Evolutionary conservation across 2,888 invertebrate genomes (phyloP).

Genomic region (Xylota segnis): DNA sequence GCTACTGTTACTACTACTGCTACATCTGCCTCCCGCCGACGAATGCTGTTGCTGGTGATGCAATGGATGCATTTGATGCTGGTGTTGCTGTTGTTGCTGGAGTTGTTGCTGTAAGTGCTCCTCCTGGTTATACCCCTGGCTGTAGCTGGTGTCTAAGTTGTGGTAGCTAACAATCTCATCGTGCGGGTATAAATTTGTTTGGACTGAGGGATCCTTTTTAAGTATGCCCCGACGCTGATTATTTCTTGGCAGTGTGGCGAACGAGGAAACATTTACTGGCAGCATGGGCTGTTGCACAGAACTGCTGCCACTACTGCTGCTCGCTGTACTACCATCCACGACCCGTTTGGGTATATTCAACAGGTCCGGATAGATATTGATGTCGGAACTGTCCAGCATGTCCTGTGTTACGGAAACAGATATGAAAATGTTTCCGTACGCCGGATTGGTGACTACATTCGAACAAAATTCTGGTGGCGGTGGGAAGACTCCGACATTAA

Average conservation of each 20-base stretch:
- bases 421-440: slow-evolving; percentile 90
- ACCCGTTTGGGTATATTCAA: slow-evolving; percentile 89
- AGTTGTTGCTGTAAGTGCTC: slow-evolving; percentile 78
- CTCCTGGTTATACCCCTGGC: slow-evolving; percentile 79
- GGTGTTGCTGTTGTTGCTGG: slow-evolving; percentile 74
- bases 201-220: slow-evolving; percentile 83
- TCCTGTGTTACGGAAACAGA: slow-evolving; percentile 92
- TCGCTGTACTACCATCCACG: slow-evolving; percentile 80
- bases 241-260: slow-evolving; percentile 85
- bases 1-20: slow-evolving; percentile 68
- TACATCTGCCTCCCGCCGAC: slow-evolving; percentile 56
- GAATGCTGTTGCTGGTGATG: slow-evolving; percentile 78
- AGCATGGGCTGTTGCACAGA: slow-evolving; percentile 55
- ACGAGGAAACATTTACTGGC: slow-evolving; percentile 83
- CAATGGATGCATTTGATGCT: slow-evolving; percentile 73
- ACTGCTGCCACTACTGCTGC: slow-evolving; percentile 66
- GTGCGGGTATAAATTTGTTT: slow-evolving; percentile 83
- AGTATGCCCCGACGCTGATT: slow-evolving; percentile 83
- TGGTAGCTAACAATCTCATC: slow-evolving; percentile 84
- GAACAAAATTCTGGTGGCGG: slow-evolving; percentile 87
- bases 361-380: slow-evolving; percentile 92
- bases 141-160: slow-evolving; percentile 83
- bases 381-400: slow-evolving; percentile 86
- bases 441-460: slow-evolving; percentile 83
- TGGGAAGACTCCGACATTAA: slow-evolving; percentile 85